phyloP scores from a whole-genome alignment of 2,888 invertebrate species.

The Poecilus cupreus region DNA sequence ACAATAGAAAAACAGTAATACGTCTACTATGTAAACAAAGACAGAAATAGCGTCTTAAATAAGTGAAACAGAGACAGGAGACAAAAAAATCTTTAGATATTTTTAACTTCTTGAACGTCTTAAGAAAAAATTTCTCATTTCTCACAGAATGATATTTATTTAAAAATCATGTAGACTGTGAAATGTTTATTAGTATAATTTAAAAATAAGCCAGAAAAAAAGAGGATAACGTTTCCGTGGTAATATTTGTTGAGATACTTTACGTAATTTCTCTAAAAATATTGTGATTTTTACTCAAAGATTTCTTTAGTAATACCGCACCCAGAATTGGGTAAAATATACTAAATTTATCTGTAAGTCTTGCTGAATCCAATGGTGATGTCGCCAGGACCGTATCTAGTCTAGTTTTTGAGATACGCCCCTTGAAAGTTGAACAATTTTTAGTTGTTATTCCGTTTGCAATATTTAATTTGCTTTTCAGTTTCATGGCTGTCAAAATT shows the following conservation, averaged over 20 bases:
- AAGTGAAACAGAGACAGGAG: background rate
- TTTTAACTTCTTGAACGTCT: conserved; percentile 52
- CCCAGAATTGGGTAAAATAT: too few relatives aligned
- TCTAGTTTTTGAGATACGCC: too few relatives aligned
- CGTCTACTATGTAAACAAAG: conserved; percentile 19
- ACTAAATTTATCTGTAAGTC: too few relatives aligned
- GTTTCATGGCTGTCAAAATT: too few relatives aligned
- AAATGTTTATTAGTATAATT: conserved; percentile 64
- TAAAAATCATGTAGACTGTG: conserved; percentile 62
- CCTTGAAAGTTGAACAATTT: too few relatives aligned
- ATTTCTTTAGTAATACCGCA: too few relatives aligned
- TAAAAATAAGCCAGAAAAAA: conserved; percentile 60
- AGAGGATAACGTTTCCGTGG: background rate
- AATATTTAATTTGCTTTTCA: too few relatives aligned
- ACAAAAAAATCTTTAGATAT: background rate
- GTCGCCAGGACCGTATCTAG: too few relatives aligned
- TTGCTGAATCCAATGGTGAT: too few relatives aligned
- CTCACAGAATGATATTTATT: conserved; percentile 62
- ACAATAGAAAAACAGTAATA: too few relatives aligned
- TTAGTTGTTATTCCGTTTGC: too few relatives aligned
- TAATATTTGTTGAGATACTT: background rate
- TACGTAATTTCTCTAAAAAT: background rate
- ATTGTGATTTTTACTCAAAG: too few relatives aligned
- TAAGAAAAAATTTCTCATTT: conserved; percentile 53
- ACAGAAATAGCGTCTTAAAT: background rate